phyloP scores from a whole-genome alignment of 2,113 vertebrate genomes.

The Cryptotis parvus region DNA sequence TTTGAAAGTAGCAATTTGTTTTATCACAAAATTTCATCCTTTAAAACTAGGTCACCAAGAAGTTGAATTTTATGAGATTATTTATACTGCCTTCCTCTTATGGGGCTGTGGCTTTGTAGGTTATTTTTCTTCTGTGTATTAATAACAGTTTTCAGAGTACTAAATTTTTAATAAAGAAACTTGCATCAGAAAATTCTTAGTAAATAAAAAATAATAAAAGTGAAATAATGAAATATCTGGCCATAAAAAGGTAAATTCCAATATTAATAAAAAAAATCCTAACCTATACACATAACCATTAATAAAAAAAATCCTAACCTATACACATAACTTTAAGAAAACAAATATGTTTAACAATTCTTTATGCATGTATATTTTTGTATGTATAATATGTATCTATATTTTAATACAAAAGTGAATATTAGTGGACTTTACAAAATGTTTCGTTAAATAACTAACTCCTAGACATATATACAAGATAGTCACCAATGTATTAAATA shows the following conservation, averaged over 20 bases:
- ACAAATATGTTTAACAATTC: constrained; percentile 23
- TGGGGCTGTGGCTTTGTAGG: constrained; percentile 38
- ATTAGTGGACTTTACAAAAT: background rate
- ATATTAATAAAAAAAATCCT: constrained; percentile 46
- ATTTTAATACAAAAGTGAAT: constrained; percentile 40
- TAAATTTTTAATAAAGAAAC: constrained; percentile 66
- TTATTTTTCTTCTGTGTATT: constrained; percentile 75
- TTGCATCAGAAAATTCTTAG: constrained; percentile 52
- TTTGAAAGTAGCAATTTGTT: constrained; percentile 60
- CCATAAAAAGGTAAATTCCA: constrained; percentile 41
- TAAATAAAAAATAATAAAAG: constrained; percentile 60
- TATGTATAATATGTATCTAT: background rate
- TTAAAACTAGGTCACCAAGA: constrained; percentile 76
- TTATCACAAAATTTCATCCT: constrained; percentile 67
- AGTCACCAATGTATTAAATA: constrained; percentile 66
- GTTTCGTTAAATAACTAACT: background rate
- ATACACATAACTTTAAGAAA: background rate
- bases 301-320: constrained; percentile 2
- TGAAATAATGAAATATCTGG: constrained; percentile 46
- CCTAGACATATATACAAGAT: constrained; percentile 68
- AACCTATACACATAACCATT: background rate
- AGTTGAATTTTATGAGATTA: constrained; percentile 75
- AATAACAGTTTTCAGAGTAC: constrained; percentile 61
- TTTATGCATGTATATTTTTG: background rate
- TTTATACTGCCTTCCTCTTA: constrained; percentile 62